A percentile compares a stretch with the other conserved stretches of the same genome.
Conservation (phyloP, 2,797 vertebrate genomes). For the Danio albolineatus region DNA sequence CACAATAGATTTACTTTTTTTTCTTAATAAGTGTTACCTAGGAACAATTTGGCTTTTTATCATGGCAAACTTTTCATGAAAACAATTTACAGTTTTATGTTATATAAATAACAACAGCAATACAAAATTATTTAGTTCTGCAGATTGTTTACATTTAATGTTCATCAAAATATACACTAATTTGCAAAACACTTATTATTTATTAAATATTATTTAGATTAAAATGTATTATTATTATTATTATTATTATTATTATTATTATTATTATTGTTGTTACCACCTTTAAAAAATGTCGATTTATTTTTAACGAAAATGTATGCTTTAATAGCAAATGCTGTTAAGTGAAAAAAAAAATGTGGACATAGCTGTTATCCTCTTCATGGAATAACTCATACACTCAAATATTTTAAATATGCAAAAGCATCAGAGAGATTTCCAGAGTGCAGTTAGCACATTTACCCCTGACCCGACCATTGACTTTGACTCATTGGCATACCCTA, state of each 20-base stretch:
- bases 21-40: constrained; percentile 30
- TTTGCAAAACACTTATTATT: background rate
- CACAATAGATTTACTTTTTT: constrained; percentile 49
- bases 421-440: constrained; percentile 3
- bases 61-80: background rate
- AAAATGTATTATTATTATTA: too few relatives aligned
- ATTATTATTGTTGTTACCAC: too few relatives aligned
- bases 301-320: background rate
- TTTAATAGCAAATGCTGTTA: background rate
- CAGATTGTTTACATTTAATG: background rate
- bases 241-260: too few relatives aligned
- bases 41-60: background rate
- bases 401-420: background rate
- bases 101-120: too few relatives aligned
- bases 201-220: too few relatives aligned
- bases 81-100: background rate
- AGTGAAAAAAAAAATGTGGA: too few relatives aligned
- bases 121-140: too few relatives aligned
- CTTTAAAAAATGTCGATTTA: too few relatives aligned
- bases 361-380: background rate
- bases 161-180: background rate
- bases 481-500: constrained; percentile 49
- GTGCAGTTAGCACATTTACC: constrained; percentile 36
- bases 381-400: background rate
- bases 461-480: constrained; percentile 21